These are phyloP conservation scores for Ephialtes manifestator DNA, from an alignment of 2,888 invertebrate species.

Conservation along the genomic window DNA sequence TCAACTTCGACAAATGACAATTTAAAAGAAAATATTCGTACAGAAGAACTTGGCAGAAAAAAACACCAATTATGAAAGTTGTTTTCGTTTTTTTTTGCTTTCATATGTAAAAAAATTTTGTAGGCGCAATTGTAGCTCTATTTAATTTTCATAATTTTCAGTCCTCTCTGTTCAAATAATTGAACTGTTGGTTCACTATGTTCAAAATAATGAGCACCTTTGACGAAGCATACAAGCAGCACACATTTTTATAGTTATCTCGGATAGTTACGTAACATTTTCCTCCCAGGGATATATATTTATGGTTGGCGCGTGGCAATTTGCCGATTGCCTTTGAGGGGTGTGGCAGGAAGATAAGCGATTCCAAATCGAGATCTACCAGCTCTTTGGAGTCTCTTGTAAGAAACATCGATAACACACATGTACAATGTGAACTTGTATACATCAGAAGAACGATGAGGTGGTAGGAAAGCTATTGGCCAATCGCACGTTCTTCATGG, in stretches of 20 bases:
- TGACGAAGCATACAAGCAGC: not conserved
- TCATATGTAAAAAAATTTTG: too few relatives aligned
- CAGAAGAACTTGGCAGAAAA: too few relatives aligned
- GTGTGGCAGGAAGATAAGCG: slow-evolving; percentile 62
- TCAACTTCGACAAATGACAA: too few relatives aligned
- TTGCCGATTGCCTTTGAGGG: slow-evolving; percentile 60
- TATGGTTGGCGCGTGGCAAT: slow-evolving; percentile 48
- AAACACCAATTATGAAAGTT: too few relatives aligned
- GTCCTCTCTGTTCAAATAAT: not conserved
- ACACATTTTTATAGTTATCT: not conserved
- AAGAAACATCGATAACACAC: slow-evolving; percentile 31
- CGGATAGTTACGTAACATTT: not conserved
- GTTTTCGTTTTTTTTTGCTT: too few relatives aligned
- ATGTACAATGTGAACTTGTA: not conserved
- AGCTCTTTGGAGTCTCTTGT: slow-evolving; percentile 10
- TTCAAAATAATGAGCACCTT: slow-evolving; percentile 7
- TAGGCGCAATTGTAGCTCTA: too few relatives aligned
- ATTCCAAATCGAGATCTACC: slow-evolving; percentile 55
- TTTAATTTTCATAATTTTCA: too few relatives aligned
- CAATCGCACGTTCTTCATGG: slow-evolving; percentile 46
- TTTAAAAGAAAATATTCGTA: too few relatives aligned
- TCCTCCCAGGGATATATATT: slow-evolving; percentile 19
- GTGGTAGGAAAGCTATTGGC: slow-evolving; percentile 24
- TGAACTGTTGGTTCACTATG: not conserved
- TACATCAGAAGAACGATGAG: not conserved